phyloP scores from a whole-genome alignment of 30 jellyfish, hydroid and myxozoan species.

The Hydra vulgaris region DNA sequence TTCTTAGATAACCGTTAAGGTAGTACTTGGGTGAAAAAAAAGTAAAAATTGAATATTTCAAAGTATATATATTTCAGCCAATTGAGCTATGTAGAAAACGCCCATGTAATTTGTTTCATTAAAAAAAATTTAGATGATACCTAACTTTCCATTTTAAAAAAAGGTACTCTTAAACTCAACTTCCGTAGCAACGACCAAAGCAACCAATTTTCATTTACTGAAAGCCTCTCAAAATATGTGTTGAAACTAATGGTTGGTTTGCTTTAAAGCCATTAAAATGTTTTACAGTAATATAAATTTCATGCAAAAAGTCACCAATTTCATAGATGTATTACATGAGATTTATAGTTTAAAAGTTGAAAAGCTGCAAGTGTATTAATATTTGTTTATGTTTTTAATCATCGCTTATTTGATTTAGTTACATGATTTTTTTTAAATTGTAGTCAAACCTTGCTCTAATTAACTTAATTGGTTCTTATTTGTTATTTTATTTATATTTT shows the following conservation, averaged over 20 bases:
- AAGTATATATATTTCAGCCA: neutral
- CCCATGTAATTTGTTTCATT: neutral
- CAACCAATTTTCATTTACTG: neutral
- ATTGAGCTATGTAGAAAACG: neutral
- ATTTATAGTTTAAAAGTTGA: too few relatives aligned
- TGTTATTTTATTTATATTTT: too few relatives aligned
- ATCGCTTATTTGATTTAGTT: too few relatives aligned
- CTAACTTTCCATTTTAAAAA: neutral
- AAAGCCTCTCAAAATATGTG: neutral
- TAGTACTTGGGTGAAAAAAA: neutral
- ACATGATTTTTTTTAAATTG: too few relatives aligned
- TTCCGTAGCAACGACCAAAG: neutral
- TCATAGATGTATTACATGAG: neutral
- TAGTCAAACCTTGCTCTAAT: too few relatives aligned
- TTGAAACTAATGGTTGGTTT: too few relatives aligned
- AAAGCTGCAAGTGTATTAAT: neutral
- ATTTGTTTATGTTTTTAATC: neutral
- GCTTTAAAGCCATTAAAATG: neutral
- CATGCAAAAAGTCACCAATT: neutral
- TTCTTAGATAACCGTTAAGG: too few relatives aligned
- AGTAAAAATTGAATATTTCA: neutral
- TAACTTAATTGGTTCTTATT: neutral
- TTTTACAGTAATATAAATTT: neutral
- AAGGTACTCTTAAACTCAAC: neutral
- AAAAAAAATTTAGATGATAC: neutral